phyloP scores from a whole-genome alignment of 2,113 vertebrate genomes.

The Brachionichthys hirsutus region DNA sequence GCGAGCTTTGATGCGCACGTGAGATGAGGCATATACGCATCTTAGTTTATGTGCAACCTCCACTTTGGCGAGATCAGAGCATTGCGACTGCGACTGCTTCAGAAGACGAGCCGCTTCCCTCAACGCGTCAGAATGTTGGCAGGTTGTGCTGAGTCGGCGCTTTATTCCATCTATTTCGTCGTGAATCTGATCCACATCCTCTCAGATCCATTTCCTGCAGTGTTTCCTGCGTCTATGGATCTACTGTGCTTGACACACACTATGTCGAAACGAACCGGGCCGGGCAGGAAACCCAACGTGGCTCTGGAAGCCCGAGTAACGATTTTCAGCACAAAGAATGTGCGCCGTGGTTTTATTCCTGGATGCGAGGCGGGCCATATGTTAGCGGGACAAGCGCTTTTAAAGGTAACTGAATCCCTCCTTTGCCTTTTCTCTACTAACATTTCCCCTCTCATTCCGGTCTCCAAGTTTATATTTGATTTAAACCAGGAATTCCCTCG shows the following conservation, averaged over 20 bases:
- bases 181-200: conserved; percentile 35
- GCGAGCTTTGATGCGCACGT: not conserved
- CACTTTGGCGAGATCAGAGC: conserved; percentile 18
- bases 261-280: conserved; percentile 54
- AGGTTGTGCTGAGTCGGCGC: conserved; percentile 27
- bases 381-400: conserved; percentile 71
- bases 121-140: conserved; percentile 25
- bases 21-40: not conserved
- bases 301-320: conserved; percentile 59
- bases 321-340: conserved; percentile 68
- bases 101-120: conserved; percentile 32
- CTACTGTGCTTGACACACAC: conserved; percentile 68
- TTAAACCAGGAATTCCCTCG: conserved; percentile 68
- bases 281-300: conserved; percentile 61
- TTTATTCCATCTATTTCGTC: not conserved
- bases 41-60: conserved; percentile 2
- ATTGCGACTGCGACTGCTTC: conserved; percentile 6
- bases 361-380: conserved; percentile 66
- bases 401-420: conserved; percentile 78
- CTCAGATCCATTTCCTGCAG: conserved; percentile 30
- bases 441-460: conserved; percentile 46
- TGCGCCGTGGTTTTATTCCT: conserved; percentile 66
- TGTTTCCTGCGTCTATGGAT: conserved; percentile 41
- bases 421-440: conserved; percentile 64
- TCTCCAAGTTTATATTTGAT: conserved; percentile 72